Percentiles rank a stretch among this genome's conserved stretches.
Conservation (phyloP, 2,797 vertebrate genomes). For the Tragelaphus eurycerus region DNA sequence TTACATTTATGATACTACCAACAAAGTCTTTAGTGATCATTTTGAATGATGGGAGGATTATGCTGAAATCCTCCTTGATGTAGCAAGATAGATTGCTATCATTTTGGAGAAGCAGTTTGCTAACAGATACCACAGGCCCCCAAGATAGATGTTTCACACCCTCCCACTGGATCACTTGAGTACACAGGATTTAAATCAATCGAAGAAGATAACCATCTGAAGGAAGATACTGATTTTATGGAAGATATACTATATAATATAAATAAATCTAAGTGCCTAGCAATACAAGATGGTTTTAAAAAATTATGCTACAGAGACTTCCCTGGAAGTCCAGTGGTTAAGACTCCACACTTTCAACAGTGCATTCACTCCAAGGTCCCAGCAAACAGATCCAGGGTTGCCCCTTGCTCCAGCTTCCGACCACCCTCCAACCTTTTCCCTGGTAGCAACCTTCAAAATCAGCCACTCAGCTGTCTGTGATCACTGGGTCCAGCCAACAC, state of each 20-base stretch:
- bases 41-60: not conserved
- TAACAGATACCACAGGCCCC: not conserved
- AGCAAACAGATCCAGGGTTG: not conserved
- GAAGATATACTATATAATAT: not conserved
- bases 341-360: not conserved
- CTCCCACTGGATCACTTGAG: not conserved
- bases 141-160: not conserved
- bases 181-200: not conserved
- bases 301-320: not conserved
- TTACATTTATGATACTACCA: not conserved
- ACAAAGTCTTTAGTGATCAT: not conserved
- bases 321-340: not conserved
- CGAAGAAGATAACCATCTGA: not conserved
- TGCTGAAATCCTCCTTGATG: not conserved
- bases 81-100: not conserved
- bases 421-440: not conserved
- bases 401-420: not conserved
- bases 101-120: not conserved
- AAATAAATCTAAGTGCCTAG: not conserved
- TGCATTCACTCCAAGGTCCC: not conserved
- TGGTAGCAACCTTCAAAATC: not conserved
- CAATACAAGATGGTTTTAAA: not conserved
- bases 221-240: not conserved
- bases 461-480: not conserved
- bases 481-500: not conserved